Evolutionary conservation across 2,797 vertebrate species (phyloP), one percentile per base, ranked within the genome.

Genomic region (Emydoidea blandingii): DNA sequence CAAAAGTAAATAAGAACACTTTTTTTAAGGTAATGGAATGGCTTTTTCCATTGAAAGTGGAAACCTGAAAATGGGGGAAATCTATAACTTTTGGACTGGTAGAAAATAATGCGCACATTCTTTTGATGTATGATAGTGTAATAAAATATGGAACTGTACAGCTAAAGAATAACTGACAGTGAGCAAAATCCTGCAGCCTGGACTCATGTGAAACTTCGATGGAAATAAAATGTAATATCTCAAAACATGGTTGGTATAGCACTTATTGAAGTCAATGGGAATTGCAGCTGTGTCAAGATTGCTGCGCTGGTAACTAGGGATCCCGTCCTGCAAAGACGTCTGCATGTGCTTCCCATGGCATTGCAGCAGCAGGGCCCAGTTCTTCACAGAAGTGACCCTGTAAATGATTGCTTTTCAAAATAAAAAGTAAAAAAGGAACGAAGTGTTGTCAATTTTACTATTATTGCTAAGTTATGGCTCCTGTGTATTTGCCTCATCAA

Each of bases 161-260:
- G 19, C 29, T 54, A 52, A 88, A 81, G 88, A 95, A 65, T 94
- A 72, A 34, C 4, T 81, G 79, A 34, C 1, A 2, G 18, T 18
- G 49, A 90, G 68, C 91, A 92, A 83, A 29, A 34, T 41, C 19
- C 18, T 34, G 5, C 52, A 7, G 10, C 68, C 31, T 11, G 14
- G 5, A 10, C 78, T 94, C 37, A 59, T 78, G 94, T 79, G 1
- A 25, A 74, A 31, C 8, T 57, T 19, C 6, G 79, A 49, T 62
- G 29, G 74, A 11, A 23, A 10, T 72, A 21, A 72, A 19, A 14
- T 92, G 94, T 84, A 83, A 87, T 92, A 93, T 87, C 82, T 87
- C 74, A 84, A 74, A 84, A 12, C 52, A 44, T 92, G 90, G 95
- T 94, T 86, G 79, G 82, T 47, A 92, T 92, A 47, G 89, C 44